Evolutionary conservation across 2,113 vertebrate genomes (phyloP).

Genomic region (Spea multiplicata): DNA sequence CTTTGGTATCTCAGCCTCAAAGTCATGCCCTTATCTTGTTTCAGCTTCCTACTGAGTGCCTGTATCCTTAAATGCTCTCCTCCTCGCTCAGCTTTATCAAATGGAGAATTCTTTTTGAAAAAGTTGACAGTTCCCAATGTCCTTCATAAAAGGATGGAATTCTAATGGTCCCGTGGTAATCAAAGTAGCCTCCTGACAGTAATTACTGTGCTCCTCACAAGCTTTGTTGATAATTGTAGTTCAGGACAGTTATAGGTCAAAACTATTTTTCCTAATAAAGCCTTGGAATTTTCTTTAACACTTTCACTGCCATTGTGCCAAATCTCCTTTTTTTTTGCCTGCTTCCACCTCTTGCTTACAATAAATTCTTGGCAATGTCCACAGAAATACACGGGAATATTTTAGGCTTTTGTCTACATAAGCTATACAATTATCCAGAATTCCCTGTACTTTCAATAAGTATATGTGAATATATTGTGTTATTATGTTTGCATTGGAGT

Average conservation of each 20-base stretch:
- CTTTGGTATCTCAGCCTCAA: slow-evolving; percentile 2
- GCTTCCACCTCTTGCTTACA: too few relatives aligned
- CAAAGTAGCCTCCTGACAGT: background rate
- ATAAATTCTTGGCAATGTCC: too few relatives aligned
- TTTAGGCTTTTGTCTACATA: too few relatives aligned
- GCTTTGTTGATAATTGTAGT: background rate
- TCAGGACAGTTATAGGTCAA: background rate
- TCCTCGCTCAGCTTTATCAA: background rate
- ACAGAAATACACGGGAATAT: too few relatives aligned
- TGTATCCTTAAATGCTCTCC: background rate
- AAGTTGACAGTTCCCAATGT: background rate
- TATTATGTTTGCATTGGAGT: too few relatives aligned
- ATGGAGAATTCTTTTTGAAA: background rate
- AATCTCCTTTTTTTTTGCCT: too few relatives aligned
- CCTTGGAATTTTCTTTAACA: background rate
- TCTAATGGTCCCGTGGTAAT: slow-evolving; percentile 1
- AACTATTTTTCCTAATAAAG: background rate
- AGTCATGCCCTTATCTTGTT: background rate
- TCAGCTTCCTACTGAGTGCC: background rate
- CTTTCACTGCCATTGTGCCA: too few relatives aligned
- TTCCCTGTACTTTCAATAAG: too few relatives aligned
- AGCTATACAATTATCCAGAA: too few relatives aligned
- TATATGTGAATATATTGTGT: too few relatives aligned
- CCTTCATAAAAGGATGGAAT: background rate
- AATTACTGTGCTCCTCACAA: background rate